Evolutionary conservation across 2,888 invertebrate species (phyloP), one percentile per base, ranked within the genome.

Genomic region (Platycheirus albimanus): DNA sequence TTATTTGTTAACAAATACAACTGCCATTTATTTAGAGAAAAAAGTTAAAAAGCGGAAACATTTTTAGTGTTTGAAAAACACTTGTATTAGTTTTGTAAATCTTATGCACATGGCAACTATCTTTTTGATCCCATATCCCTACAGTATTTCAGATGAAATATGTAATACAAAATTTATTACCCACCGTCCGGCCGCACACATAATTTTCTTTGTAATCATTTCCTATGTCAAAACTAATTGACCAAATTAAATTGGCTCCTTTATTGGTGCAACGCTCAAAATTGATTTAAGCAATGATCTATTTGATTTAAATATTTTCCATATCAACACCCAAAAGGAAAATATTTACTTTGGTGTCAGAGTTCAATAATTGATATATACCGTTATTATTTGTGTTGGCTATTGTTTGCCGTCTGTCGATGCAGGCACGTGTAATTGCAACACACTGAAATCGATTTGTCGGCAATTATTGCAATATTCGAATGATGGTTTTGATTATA

Each of bases 251-350:
- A 81, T 71, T 77, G 54, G 69, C 36, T 58, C 38, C 64, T 72
- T 45, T 45, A 63, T 72, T 56, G 61, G 47, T 61, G 54, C 63
- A 33, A 74, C 47, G 52, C 20, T 63, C 49, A 51, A 72, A 67
- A 78, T 83, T 83, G 78, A 83, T 83, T 83, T 64, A 81, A 81
- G 66, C 76, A 71, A 71, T 69, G 77, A 71, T 77, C 61, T 66
- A 67, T 77, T 81, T 81, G 81, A 72, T 77, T 77, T 67, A 71
- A 76, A 71, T 77, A 76, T 52, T 77, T 77, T 81, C 77, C 45
- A 64, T 70, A 80, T 70, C 70, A 70, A 69, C 64, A 66, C 24
- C 38, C 15, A 70, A 58, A 38, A 41, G 69, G 70, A 30, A 28
- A 70, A 64, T 58, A 56, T 75, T 64, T 64, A 69, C 69, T 49